Evolutionary conservation across 1,140 invertebrate genomes (phyloP).

Genomic region (Hyphantria cunea): DNA sequence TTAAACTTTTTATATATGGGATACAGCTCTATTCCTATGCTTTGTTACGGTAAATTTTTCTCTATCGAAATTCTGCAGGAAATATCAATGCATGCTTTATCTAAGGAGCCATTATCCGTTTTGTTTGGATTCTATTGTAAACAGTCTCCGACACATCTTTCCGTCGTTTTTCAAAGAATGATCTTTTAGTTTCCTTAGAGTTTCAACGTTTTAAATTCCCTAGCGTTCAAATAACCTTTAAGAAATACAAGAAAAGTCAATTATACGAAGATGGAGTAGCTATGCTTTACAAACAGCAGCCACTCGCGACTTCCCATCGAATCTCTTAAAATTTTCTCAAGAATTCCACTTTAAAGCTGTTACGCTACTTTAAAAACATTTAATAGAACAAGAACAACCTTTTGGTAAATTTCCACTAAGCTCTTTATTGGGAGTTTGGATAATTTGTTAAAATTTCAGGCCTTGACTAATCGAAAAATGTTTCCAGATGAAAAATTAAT

Average conservation of each 20-base stretch:
- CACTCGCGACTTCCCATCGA: slow-evolving; percentile 9
- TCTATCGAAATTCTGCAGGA: too few species aligned
- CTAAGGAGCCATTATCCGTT: too few species aligned
- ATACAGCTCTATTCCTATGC: too few species aligned
- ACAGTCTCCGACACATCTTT: too few species aligned
- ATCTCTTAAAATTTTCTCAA: slow-evolving; percentile 7
- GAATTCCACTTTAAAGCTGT: neutral
- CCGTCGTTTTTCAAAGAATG: neutral
- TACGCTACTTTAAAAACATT: neutral
- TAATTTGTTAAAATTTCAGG: neutral
- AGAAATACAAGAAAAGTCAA: slow-evolving; percentile 32
- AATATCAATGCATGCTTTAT: too few species aligned
- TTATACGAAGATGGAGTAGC: slow-evolving; percentile 16
- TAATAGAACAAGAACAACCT: neutral
- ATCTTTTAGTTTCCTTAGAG: slow-evolving; percentile 1
- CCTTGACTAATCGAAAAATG: too few species aligned
- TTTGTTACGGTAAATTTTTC: too few species aligned
- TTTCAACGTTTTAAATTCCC: slow-evolving; percentile 3
- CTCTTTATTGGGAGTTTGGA: neutral
- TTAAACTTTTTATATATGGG: too few species aligned
- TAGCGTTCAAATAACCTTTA: slow-evolving; percentile 22
- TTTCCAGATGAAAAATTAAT: neutral
- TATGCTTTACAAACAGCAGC: slow-evolving; percentile 5
- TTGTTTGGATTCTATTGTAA: too few species aligned
- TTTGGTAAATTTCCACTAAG: neutral